Evolutionary conservation across 2,888 invertebrate species (phyloP).

Genomic region (Dyspetes luteomarginatus): DNA sequence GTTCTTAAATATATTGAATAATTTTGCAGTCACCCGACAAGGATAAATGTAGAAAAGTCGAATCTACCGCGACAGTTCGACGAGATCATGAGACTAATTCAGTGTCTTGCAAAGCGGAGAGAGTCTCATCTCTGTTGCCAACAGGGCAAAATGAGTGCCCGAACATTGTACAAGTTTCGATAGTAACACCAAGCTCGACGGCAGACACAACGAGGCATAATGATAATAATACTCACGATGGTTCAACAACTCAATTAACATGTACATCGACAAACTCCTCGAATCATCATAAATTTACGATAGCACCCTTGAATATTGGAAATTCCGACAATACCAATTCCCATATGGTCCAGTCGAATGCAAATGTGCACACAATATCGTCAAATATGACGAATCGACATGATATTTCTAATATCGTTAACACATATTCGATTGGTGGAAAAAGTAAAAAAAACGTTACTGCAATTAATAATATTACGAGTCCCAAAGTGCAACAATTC

Average conservation of each 20-base stretch:
- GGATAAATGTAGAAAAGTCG: conserved; percentile 47
- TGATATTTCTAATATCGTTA: conserved; percentile 31
- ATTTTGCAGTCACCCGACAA: conserved; percentile 44
- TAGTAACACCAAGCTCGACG: conserved; percentile 60
- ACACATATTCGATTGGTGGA: conserved; percentile 5
- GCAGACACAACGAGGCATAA: conserved; percentile 17
- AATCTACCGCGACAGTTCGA: conserved; percentile 11
- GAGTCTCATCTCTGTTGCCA: conserved; percentile 35
- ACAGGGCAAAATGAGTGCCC: conserved; percentile 13
- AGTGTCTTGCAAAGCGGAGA: conserved; percentile 11
- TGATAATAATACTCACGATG: conserved; percentile 35
- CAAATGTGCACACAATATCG: not conserved
- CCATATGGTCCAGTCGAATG: not conserved
- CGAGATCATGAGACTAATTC: conserved; percentile 22
- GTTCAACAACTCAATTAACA: conserved; percentile 24
- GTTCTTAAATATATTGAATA: not conserved
- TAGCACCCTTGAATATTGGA: conserved; percentile 11
- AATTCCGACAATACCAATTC: conserved; percentile 26
- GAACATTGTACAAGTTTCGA: conserved; percentile 59
- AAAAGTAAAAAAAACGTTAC: conserved; percentile 24
- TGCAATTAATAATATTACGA: conserved; percentile 37
- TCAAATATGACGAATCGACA: conserved; percentile 19
- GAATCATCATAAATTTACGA: conserved; percentile 43
- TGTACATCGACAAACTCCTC: conserved; percentile 29
- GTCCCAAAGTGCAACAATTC: conserved; percentile 20